phyloP scores from a whole-genome alignment of 2,888 invertebrate species.

The Parnassius orleans region DNA sequence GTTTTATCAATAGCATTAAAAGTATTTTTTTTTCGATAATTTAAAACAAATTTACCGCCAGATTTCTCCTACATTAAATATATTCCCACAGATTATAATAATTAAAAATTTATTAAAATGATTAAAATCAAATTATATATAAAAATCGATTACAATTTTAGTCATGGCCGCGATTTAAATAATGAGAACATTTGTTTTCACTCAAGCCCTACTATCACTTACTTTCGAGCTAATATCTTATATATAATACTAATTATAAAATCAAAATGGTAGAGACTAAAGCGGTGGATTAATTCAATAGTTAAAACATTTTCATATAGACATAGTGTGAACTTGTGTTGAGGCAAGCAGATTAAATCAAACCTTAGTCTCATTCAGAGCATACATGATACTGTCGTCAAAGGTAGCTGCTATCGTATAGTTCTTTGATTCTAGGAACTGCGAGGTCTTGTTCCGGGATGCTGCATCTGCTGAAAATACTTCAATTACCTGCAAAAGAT shows the following conservation, averaged over 20 bases:
- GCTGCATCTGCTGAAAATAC: constrained; percentile 48
- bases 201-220: constrained; percentile 12
- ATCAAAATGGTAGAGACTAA: background rate
- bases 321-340: background rate
- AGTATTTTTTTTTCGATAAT: too few relatives aligned
- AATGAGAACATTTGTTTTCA: constrained; percentile 2
- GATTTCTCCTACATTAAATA: background rate
- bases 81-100: constrained; percentile 2
- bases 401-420: constrained; percentile 61
- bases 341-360: background rate
- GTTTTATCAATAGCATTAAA: too few relatives aligned
- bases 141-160: constrained; percentile 12
- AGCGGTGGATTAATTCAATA: constrained; percentile 23
- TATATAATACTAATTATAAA: background rate
- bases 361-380: constrained; percentile 35
- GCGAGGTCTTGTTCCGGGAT: constrained; percentile 52
- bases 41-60: too few relatives aligned
- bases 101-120: constrained; percentile 8
- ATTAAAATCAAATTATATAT: constrained; percentile 8
- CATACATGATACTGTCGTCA: constrained; percentile 56
- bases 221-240: constrained; percentile 3
- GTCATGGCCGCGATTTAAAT: constrained; percentile 10
- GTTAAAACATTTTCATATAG: constrained; percentile 5
- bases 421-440: constrained; percentile 55
- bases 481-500: constrained; percentile 54